Conservation (phyloP, 1,140 invertebrate species). For the Brachionus sp. region DNA sequence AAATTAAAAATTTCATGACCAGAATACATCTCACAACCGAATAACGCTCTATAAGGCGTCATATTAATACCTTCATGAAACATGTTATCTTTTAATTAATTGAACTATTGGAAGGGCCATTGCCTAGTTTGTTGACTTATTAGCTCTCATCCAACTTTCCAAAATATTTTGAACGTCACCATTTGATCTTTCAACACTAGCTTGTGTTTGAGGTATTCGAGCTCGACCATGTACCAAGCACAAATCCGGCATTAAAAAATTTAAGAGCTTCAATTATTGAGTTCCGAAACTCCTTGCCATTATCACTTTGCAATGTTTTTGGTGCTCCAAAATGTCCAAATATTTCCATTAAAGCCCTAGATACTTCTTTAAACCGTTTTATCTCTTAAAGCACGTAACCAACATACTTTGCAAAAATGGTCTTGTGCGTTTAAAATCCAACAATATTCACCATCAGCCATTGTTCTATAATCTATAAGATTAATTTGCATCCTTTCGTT, state of each 20-base stretch:
- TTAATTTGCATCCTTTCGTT: constrained; percentile 47
- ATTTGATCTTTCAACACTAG: neutral
- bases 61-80: neutral
- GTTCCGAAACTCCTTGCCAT: neutral
- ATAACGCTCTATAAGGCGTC: neutral
- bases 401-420: no score
- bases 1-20: neutral
- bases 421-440: no score
- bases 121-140: no score
- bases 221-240: neutral
- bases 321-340: constrained; percentile 39
- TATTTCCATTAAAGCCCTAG: neutral
- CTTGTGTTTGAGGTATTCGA: neutral
- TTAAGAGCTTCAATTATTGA: neutral
- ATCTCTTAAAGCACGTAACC: no score
- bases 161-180: neutral
- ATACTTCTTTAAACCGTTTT: constrained; percentile 39
- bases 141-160: neutral
- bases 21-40: neutral
- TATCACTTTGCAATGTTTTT: neutral
- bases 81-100: no score
- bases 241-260: neutral
- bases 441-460: neutral
- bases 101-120: no score
- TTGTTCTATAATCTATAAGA: constrained; percentile 47